Evolutionary conservation across 1,140 invertebrate genomes (phyloP), one percentile per base, ranked within the genome.

Genomic region (Manduca sexta): DNA sequence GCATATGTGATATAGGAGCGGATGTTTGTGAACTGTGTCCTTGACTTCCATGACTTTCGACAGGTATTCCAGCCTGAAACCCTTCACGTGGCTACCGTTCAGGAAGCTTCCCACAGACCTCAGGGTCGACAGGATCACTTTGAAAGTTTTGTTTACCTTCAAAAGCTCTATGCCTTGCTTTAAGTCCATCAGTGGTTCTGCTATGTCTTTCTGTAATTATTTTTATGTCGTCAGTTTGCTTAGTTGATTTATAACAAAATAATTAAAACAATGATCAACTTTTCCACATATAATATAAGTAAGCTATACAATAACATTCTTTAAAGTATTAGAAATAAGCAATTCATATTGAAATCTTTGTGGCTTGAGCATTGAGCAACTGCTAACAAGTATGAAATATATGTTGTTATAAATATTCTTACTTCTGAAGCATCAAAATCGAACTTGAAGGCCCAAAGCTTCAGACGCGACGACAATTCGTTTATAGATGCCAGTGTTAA

Each of bases 1-100:
- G 84, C 97, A 99, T 43, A 99, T 89, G 87, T 99, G 98, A 85
- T 99, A 96, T 31, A 99, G 89, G 46, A 99, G 88, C 15, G 97
- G 97, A 86, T 99, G 97, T 84, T 99, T 99, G 82, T 99, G 96
- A 17, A 99, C 96, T 0, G 98, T 99, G 82, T 99, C 98, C 88
- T 99, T 99, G 1, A 99, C 97, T 90, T 99, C 98, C 61, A 98
- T 97, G 60, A 99, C 96, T 90, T 99, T 99, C 37, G 96, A 90
- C 59, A 99, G 88, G 84, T 99, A 99, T 68, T 99, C 98, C 59
- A 99, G 91, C 81, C 98, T 96, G 86, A 99, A 99, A 17, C 97
- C 98, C 89, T 97, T 97, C 10, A 95, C 94, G 72, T 97, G 93
- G 60, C 92, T 92, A 49, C 97, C 97, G 86, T 99, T 99, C 18